A percentile compares a stretch with the other conserved stretches of the same genome.
These are phyloP conservation scores for Orthosia gothica DNA, from an alignment of 2,888 invertebrate genomes.

Conservation along the genomic window DNA sequence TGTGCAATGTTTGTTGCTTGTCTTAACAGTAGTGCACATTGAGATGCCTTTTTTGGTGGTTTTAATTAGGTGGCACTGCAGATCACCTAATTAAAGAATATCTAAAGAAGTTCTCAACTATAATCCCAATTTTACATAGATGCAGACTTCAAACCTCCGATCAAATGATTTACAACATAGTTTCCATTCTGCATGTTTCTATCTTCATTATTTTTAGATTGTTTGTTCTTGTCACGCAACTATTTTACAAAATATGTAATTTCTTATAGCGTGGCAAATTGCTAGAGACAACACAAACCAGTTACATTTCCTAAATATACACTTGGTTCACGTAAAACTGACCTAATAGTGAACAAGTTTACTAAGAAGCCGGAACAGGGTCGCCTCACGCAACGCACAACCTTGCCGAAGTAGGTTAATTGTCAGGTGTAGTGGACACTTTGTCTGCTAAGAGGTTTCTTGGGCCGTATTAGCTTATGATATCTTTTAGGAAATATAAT, in stretches of 20 bases:
- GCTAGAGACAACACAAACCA: constrained; percentile 1
- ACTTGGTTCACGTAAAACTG: constrained; percentile 22
- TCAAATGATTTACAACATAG: too few species aligned
- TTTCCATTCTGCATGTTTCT: not conserved
- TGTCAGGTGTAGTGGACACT: constrained; percentile 67
- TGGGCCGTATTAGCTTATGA: constrained; percentile 56
- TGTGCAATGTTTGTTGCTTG: not conserved
- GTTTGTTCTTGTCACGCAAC: not conserved
- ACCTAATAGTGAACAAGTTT: constrained; percentile 35
- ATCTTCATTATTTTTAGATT: not conserved
- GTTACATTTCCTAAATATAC: constrained; percentile 23
- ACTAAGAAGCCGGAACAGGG: constrained; percentile 47
- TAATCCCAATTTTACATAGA: too few species aligned
- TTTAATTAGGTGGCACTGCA: too few species aligned
- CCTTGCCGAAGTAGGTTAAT: constrained; percentile 67
- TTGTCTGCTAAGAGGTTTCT: constrained; percentile 60
- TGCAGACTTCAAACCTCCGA: too few species aligned
- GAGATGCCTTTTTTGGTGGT: too few species aligned
- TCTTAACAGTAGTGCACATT: too few species aligned
- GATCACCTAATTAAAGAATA: too few species aligned
- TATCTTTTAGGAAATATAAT: constrained; percentile 50
- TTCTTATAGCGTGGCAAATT: constrained; percentile 10
- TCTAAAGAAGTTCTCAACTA: too few species aligned
- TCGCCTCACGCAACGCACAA: constrained; percentile 58
- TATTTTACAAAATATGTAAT: not conserved